Percentiles rank a stretch among this genome's conserved stretches.
Conservation (phyloP, 2,888 invertebrate genomes). For the Trimorus sp. region DNA sequence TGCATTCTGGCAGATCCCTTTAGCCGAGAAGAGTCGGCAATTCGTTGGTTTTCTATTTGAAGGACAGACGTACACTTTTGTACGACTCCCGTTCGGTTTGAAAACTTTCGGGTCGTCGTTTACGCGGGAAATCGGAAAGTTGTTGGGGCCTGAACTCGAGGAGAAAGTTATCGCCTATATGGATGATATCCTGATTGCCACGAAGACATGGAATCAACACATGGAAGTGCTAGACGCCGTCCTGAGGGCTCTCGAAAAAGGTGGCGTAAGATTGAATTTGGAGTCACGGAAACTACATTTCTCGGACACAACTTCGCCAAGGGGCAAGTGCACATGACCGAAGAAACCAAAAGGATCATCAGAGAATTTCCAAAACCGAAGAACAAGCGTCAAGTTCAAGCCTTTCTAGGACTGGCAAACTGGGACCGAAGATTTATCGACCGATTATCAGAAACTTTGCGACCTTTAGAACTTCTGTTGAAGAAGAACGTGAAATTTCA, state of each 20-base stretch:
- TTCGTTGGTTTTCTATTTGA: neutral
- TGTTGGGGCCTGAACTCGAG: neutral
- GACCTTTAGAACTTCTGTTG: neutral
- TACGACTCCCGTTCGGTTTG: constrained; percentile 2
- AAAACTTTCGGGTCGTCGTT: neutral
- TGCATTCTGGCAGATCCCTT: constrained; percentile 3
- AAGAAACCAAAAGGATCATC: neutral
- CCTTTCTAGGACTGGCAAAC: too few relatives aligned
- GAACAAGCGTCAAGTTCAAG: neutral
- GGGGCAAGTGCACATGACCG: neutral
- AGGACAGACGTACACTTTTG: neutral
- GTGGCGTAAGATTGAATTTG: neutral
- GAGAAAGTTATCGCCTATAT: neutral
- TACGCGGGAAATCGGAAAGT: neutral
- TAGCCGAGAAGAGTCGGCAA: neutral
- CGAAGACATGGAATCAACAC: neutral
- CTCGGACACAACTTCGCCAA: neutral
- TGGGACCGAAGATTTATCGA: neutral
- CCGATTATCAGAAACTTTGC: neutral
- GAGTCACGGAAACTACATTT: neutral
- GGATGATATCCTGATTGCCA: neutral
- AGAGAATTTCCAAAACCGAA: neutral
- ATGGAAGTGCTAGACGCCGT: neutral
- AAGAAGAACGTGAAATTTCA: neutral
- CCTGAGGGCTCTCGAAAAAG: neutral